A percentile compares a stretch with the other conserved stretches of the same genome.
Conservation (phyloP, 2,888 invertebrate species). For the Sussaba pulchella region DNA sequence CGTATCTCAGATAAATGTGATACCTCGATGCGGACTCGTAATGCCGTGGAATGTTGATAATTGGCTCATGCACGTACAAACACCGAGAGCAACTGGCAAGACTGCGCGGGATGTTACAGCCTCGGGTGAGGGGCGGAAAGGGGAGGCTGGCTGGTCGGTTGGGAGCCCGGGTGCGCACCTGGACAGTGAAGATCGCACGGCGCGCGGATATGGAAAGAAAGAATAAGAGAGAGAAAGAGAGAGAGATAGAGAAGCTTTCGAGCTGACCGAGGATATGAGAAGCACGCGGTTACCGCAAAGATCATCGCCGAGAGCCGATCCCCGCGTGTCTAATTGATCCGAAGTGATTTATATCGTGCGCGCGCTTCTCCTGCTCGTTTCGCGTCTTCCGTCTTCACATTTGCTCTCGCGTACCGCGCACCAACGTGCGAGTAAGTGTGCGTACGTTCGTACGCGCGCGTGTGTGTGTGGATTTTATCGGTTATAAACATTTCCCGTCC, state of each 20-base stretch:
- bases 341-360: slow-evolving; percentile 80
- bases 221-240: slow-evolving; percentile 9
- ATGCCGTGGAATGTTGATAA: slow-evolving; percentile 82
- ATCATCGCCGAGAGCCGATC: slow-evolving; percentile 80
- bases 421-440: neutral
- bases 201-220: slow-evolving; percentile 25
- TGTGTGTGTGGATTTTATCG: neutral
- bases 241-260: slow-evolving; percentile 23
- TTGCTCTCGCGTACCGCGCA: slow-evolving; percentile 26
- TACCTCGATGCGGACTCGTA: slow-evolving; percentile 70
- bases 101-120: slow-evolving; percentile 12
- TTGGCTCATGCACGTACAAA: slow-evolving; percentile 75
- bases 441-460: no score
- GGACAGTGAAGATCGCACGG: slow-evolving; percentile 5
- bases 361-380: slow-evolving; percentile 71
- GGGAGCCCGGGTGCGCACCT: slow-evolving; percentile 36
- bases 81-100: slow-evolving; percentile 67
- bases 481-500: neutral
- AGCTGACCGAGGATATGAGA: slow-evolving; percentile 2
- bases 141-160: slow-evolving; percentile 48
- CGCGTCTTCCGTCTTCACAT: slow-evolving; percentile 62
- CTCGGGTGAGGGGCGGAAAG: no score
- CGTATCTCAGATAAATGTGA: neutral
- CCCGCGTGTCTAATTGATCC: slow-evolving; percentile 82
- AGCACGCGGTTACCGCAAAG: slow-evolving; percentile 64